Evolutionary conservation across 1,140 invertebrate species (phyloP).

Genomic region (Pemphigus obesinymphae): DNA sequence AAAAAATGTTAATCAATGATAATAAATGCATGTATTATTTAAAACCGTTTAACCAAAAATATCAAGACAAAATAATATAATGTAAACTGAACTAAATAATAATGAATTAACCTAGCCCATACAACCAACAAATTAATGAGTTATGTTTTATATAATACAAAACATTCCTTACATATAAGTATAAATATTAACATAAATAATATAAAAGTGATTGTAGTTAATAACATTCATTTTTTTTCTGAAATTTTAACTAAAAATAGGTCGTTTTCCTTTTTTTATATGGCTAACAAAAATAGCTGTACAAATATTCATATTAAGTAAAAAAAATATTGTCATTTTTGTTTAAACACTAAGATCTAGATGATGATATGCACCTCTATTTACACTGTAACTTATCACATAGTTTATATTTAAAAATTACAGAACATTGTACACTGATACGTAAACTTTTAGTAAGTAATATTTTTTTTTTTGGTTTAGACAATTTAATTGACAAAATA

Average conservation of each 20-base stretch:
- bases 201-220: constrained; percentile 36
- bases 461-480: constrained; percentile 28
- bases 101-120: constrained; percentile 40
- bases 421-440: constrained; percentile 2
- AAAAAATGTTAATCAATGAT: constrained; percentile 33
- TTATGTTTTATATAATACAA: constrained; percentile 20
- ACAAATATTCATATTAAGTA: constrained; percentile 37
- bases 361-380: constrained; percentile 38
- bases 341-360: constrained; percentile 26
- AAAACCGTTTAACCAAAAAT: constrained; percentile 40
- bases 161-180: constrained; percentile 30
- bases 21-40: constrained; percentile 41
- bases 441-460: not conserved
- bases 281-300: constrained; percentile 40
- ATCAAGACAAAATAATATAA: constrained; percentile 40
- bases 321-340: constrained; percentile 40
- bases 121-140: constrained; percentile 38
- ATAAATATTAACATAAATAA: constrained; percentile 40
- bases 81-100: constrained; percentile 37
- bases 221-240: constrained; percentile 5
- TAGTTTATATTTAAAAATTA: constrained; percentile 31
- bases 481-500: constrained; percentile 28
- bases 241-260: constrained; percentile 9
- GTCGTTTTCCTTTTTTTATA: not conserved
- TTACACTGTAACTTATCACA: constrained; percentile 41